Base-by-base conservation (phyloP, 2,888 invertebrate species). In the Lasioglossum pauxillum region DNA sequence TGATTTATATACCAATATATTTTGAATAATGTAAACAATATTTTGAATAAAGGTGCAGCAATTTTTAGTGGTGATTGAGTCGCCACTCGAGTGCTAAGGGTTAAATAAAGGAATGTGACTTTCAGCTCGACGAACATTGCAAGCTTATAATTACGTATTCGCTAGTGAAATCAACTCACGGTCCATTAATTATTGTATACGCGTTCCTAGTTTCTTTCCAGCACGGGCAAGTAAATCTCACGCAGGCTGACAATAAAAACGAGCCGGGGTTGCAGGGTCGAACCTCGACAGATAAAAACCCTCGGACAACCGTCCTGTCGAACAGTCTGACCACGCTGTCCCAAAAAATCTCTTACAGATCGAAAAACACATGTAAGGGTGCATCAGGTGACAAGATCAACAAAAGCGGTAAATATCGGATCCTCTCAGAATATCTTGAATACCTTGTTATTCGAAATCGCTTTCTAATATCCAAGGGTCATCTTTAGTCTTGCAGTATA, bases 381-480 rank as follows among this genome's bases (percentile, higher is more conserved):
- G 93, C 94, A 90, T 93, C 94, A 89, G 92, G 91, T 49, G 93
- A 94, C 83, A 93, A 91, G 83, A 88, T 88, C 57, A 86, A 91
- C 76, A 86, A 88, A 79, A 90, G 78, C 85, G 93, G 94, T 94
- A 89, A 87, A 75, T 82, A 86, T 49, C 35, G 31, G 5, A 1
- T 31, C 31, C 31, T 27, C 23, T 31, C 1, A 10, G 27, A 27
- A 27, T 27, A 60, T 60, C 27, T 60, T 27, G 14, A 14, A 31
- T 2, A 31, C 16, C 67, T 10, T 8, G 4, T 35, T 35, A 16
- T 31, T 35, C 10, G 12, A 31, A 16, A 19, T 67, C 19, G 27
- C 31, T 16, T 64, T 7, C 16, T 35, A 67, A 31, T 67, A 8
- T 67, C 35, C 35, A 67, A 27, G n/a, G 12, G 57, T 60, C 60